Conservation (phyloP, 2,888 invertebrate genomes). For the Tolmerus cingulatus region DNA sequence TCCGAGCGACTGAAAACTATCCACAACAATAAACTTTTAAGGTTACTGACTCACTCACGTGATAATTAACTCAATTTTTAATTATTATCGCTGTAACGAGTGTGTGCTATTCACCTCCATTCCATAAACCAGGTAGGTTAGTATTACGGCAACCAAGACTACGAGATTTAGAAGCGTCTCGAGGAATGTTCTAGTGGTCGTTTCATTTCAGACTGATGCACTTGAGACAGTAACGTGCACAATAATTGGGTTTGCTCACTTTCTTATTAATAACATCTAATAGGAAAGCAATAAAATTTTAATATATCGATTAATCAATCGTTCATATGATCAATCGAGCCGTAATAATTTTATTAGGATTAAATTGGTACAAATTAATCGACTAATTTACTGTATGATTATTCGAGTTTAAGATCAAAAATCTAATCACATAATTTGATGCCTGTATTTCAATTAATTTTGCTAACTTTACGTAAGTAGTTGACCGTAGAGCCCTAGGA, state of each 20-base stretch:
- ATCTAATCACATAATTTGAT: too few species aligned
- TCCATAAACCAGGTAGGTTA: conserved; percentile 12
- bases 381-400: too few species aligned
- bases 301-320: too few species aligned
- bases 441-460: too few species aligned
- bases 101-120: conserved; percentile 22
- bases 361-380: too few species aligned
- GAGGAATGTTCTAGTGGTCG: background rate
- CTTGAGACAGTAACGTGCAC: background rate
- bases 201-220: background rate
- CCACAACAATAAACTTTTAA: background rate
- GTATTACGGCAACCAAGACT: background rate
- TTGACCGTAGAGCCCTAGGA: too few species aligned
- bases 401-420: too few species aligned
- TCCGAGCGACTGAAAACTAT: background rate
- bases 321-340: too few species aligned
- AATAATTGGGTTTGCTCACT: background rate
- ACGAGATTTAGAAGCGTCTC: background rate
- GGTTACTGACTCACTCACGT: conserved; percentile 22
- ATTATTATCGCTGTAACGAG: background rate
- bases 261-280: background rate
- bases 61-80: conserved; percentile 19
- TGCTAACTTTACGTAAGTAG: too few species aligned
- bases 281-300: too few species aligned
- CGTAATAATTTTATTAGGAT: too few species aligned